These are phyloP conservation scores for Pandemis cinnamomeana DNA, from an alignment of 2,888 invertebrate species.

Conservation along the genomic window DNA sequence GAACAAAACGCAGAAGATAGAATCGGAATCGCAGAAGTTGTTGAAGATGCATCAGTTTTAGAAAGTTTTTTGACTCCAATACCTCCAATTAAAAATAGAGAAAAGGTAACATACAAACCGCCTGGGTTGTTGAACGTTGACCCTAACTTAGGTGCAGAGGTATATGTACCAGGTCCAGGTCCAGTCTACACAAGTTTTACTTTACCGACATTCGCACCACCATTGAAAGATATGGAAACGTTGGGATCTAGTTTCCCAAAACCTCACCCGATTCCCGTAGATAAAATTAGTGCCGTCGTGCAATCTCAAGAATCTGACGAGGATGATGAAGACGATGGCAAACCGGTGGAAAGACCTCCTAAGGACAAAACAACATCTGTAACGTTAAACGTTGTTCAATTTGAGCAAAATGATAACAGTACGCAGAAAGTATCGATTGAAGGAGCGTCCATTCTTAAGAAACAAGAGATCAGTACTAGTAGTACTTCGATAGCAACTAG, in stretches of 20 bases:
- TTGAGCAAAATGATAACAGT: conserved; percentile 66
- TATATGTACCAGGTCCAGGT: conserved; percentile 75
- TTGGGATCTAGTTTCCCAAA: conserved; percentile 86
- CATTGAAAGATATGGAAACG: conserved; percentile 85
- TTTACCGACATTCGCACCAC: conserved; percentile 86
- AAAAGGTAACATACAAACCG: conserved; percentile 65
- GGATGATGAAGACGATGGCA: conserved; percentile 69
- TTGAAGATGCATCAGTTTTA: conserved; percentile 76
- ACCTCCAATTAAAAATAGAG: conserved; percentile 64
- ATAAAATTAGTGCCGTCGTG: conserved; percentile 83
- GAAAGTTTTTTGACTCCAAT: conserved; percentile 76
- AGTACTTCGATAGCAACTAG: conserved; percentile 48
- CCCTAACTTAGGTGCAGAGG: conserved; percentile 66
- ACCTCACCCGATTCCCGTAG: conserved; percentile 88
- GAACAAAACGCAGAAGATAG: conserved; percentile 76
- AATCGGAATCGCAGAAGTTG: conserved; percentile 81
- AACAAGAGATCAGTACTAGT: conserved; percentile 56
- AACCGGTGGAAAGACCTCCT: conserved; percentile 75
- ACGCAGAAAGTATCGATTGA: conserved; percentile 75
- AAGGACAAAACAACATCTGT: conserved; percentile 80
- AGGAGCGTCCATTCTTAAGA: conserved; percentile 78
- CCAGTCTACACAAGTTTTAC: conserved; percentile 88
- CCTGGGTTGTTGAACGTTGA: conserved; percentile 63
- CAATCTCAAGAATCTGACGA: conserved; percentile 58
- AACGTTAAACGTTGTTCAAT: conserved; percentile 70